Percentiles rank a stretch among this genome's conserved stretches.
These are phyloP conservation scores for Xanthostigma xanthostigma DNA, from an alignment of 2,888 invertebrate genomes.

Conservation along the genomic window DNA sequence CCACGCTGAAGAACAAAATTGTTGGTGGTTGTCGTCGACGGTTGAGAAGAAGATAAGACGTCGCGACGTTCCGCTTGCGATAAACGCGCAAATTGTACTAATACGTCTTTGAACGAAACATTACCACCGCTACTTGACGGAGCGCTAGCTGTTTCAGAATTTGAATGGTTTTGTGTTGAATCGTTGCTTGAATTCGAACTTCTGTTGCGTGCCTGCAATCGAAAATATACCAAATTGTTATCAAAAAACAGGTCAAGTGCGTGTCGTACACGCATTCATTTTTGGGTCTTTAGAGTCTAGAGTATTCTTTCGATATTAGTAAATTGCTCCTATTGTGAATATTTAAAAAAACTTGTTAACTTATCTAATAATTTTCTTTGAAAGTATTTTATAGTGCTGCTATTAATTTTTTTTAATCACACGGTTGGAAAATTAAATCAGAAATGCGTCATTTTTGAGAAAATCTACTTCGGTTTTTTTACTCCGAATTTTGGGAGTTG, in stretches of 20 bases:
- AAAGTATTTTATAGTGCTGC: no score
- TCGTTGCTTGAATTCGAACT: conserved; percentile 35
- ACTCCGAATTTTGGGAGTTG: no score
- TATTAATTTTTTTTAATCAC: background rate
- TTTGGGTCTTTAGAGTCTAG: no score
- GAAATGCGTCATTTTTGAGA: no score
- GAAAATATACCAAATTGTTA: conserved; percentile 5
- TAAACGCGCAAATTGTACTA: conserved; percentile 56
- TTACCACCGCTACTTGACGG: conserved; percentile 33
- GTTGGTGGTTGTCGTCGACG: conserved; percentile 1
- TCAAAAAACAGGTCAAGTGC: conserved; percentile 1
- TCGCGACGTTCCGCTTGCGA: conserved; percentile 34
- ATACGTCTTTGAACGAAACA: conserved; percentile 52
- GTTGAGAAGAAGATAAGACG: conserved; percentile 17
- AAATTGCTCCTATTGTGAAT: no score
- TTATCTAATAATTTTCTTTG: no score
- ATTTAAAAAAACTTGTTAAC: no score
- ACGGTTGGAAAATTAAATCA: background rate
- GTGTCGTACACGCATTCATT: no score
- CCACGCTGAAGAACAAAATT: conserved; percentile 8
- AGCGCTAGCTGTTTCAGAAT: conserved; percentile 24
- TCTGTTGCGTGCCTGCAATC: conserved; percentile 20
- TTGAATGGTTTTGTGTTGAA: conserved; percentile 32
- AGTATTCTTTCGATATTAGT: no score
- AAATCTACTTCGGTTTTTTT: no score